Evolutionary conservation across 2,888 invertebrate genomes (phyloP).

Genomic region (Caprella mutica): DNA sequence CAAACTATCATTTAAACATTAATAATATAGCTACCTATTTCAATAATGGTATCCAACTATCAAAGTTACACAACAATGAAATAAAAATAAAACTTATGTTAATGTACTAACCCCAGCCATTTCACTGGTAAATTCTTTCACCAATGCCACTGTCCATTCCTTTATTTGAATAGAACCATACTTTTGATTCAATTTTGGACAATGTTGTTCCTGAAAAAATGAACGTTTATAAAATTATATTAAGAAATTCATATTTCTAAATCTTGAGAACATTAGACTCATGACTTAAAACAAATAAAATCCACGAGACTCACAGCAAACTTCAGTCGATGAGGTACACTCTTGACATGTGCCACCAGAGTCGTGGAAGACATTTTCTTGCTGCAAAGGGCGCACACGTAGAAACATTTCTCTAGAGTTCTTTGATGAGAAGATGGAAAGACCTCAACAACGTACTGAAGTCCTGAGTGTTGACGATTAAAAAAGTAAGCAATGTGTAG

Average conservation of each 20-base stretch:
- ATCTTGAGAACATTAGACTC: not conserved
- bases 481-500: not conserved
- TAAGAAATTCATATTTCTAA: not conserved
- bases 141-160: conserved; percentile 26
- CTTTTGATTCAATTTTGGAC: conserved; percentile 15
- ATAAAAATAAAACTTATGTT: not conserved
- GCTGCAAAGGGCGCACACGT: conserved; percentile 29
- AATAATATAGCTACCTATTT: too few relatives aligned
- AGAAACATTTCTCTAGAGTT: conserved; percentile 20
- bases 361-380: conserved; percentile 31
- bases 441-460: conserved; percentile 31
- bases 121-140: conserved; percentile 24
- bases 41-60: too few relatives aligned
- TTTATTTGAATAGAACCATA: conserved; percentile 21
- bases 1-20: too few relatives aligned
- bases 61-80: too few relatives aligned
- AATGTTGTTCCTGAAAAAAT: conserved; percentile 26
- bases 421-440: too few relatives aligned
- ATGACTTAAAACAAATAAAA: not conserved
- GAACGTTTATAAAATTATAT: not conserved
- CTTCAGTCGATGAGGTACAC: conserved; percentile 29
- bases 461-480: conserved; percentile 12
- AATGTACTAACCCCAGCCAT: conserved; percentile 17
- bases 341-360: conserved; percentile 27
- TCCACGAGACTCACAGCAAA: conserved; percentile 20